Evolutionary conservation across 2,797 vertebrate genomes (phyloP), one percentile per base, ranked within the genome.

Genomic region (Fundulus diaphanus): DNA sequence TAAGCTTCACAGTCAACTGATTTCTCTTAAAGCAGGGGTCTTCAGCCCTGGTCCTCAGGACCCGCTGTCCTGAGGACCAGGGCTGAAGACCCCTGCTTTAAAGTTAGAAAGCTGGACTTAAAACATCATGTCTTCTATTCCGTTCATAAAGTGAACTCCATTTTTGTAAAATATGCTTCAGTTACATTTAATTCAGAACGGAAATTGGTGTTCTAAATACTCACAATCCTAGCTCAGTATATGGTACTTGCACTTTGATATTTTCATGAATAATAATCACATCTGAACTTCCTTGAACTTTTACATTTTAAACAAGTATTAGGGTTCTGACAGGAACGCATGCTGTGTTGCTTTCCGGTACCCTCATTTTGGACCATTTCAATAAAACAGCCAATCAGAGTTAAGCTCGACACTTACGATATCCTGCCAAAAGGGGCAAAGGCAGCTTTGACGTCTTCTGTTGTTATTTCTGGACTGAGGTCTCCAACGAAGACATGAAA

Each of bases 401-500:
- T 51, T 40, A 42, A 83, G 37, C 48, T 29, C 31, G 24, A 78
- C 71, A 97, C 97, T 96, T 95, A 99, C 97, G 98, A 99, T 96
- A 99, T 99, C 92, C 98, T 97, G 85, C 98, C 98, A 70, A 99
- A 99, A 0, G 98, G 98, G 5, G 97, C 97, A 72, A 99, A 99
- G 72, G 98, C 98, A 80, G 97, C 97, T 95, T 98, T 98, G 93
- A 99, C 98, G 42, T 99, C 98, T 94, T 99, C 98, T 68, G 98
- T 99, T 77, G 97, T 98, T 85, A 99, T 99, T 96, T 99, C 98
- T 70, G 98, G 98, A 85, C 98, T 99, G 87, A 99, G 96, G 95
- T 99, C 98, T 89, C 98, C 98, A 3, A 99, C 98, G 84, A 99
- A 99, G 85, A 99, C 97, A 59, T 99, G 98, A 95, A 99, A 99